phyloP scores from a whole-genome alignment of 2,888 invertebrate species.

The Stegana nigrithorax region DNA sequence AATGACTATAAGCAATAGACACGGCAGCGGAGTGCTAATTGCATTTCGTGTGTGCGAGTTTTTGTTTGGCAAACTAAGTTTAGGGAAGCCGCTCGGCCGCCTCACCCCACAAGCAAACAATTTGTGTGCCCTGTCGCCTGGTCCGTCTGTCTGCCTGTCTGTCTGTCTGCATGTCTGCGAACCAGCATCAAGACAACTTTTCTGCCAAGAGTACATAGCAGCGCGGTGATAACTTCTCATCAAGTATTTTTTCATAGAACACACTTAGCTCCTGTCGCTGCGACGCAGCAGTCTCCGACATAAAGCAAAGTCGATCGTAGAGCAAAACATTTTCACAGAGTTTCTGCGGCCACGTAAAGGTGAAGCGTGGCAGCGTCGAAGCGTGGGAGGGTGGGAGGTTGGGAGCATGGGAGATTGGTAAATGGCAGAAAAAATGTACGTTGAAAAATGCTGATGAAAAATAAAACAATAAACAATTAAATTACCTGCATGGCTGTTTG shows the following conservation, averaged over 20 bases:
- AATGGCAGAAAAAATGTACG: background rate
- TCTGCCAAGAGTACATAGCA: constrained; percentile 74
- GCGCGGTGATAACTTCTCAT: constrained; percentile 76
- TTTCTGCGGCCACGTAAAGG: constrained; percentile 67
- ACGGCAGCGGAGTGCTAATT: no score
- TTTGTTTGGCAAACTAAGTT: no score
- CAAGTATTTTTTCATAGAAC: constrained; percentile 72
- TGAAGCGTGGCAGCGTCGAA: no score
- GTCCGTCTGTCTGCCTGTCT: no score
- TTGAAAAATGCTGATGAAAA: background rate
- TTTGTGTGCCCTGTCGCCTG: no score
- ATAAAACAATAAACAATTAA: constrained; percentile 12
- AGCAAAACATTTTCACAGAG: constrained; percentile 72
- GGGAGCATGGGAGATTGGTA: no score
- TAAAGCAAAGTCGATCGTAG: constrained; percentile 71
- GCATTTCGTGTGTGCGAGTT: background rate
- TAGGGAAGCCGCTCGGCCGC: no score
- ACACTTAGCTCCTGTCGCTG: constrained; percentile 65
- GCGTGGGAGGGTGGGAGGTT: no score
- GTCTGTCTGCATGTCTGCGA: no score
- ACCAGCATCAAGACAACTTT: constrained; percentile 65
- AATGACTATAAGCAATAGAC: no score
- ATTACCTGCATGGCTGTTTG: constrained; percentile 70
- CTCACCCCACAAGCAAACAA: no score
- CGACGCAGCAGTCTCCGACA: constrained; percentile 63